Conservation (phyloP, 2,797 vertebrate species). For the Malurus leucopterus region DNA sequence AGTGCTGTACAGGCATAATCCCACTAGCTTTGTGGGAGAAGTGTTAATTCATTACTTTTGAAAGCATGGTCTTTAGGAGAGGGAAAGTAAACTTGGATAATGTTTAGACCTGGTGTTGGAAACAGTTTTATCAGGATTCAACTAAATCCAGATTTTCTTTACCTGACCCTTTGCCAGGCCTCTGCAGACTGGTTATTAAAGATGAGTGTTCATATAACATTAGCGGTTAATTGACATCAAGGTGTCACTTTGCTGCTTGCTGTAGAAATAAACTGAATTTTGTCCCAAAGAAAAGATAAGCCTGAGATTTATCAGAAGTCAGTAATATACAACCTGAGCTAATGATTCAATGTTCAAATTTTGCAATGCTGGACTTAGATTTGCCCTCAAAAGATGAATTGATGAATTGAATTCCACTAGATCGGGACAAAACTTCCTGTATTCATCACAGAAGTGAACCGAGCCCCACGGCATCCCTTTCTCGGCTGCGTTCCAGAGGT, state of each 20-base stretch:
- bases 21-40: not conserved
- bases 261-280: not conserved
- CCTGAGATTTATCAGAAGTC: not conserved
- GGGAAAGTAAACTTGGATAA: not conserved
- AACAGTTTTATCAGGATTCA: not conserved
- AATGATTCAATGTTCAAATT: not conserved
- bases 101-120: not conserved
- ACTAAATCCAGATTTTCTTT: not conserved
- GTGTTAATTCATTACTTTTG: not conserved
- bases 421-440: not conserved
- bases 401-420: not conserved
- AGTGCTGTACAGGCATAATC: not conserved
- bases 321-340: not conserved
- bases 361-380: not conserved
- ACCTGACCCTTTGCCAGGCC: not conserved
- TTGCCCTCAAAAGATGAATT: not conserved
- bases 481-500: not conserved
- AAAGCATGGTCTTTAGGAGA: not conserved
- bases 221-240: constrained; percentile 17
- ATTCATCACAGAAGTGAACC: not conserved
- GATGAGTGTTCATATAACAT: not conserved
- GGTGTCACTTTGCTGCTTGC: constrained; percentile 1
- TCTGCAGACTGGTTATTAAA: constrained; percentile 3
- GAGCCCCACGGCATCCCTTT: not conserved
- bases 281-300: not conserved